Evolutionary conservation across 1,140 invertebrate species (phyloP).

Genomic region (Cyclina sinensis): DNA sequence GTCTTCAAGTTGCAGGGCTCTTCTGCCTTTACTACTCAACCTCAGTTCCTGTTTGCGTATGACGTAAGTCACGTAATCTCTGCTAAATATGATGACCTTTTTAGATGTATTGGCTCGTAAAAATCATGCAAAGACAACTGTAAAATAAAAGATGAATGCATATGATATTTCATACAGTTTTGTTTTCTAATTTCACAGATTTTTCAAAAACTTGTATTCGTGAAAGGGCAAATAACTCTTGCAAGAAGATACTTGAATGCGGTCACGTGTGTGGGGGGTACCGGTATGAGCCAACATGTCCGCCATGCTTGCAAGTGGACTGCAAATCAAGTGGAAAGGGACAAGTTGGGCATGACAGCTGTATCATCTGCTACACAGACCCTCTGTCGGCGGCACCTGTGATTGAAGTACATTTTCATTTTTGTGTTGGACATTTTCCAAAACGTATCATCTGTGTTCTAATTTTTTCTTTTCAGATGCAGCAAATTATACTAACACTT

Average conservation of each 20-base stretch:
- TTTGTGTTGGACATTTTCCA: no score
- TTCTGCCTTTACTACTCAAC: no score
- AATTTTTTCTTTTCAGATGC: not conserved
- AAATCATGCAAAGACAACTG: no score
- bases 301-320: slow-evolving; percentile 28
- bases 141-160: no score
- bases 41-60: no score
- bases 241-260: slow-evolving; percentile 26
- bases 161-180: no score
- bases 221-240: slow-evolving; percentile 24
- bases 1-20: no score
- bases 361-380: slow-evolving; percentile 56
- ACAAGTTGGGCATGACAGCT: slow-evolving; percentile 33
- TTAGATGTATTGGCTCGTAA: no score
- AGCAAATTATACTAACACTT: not conserved
- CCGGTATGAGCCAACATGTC: slow-evolving; percentile 45
- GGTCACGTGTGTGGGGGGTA: slow-evolving; percentile 53
- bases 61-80: no score
- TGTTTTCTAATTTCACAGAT: not conserved
- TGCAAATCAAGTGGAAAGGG: not conserved
- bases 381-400: slow-evolving; percentile 34
- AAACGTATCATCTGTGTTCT: not conserved
- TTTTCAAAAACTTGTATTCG: not conserved
- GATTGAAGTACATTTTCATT: slow-evolving; percentile 22
- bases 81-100: no score